phyloP scores from a whole-genome alignment of 2,113 vertebrate genomes.

The Phaetusa simplex region DNA sequence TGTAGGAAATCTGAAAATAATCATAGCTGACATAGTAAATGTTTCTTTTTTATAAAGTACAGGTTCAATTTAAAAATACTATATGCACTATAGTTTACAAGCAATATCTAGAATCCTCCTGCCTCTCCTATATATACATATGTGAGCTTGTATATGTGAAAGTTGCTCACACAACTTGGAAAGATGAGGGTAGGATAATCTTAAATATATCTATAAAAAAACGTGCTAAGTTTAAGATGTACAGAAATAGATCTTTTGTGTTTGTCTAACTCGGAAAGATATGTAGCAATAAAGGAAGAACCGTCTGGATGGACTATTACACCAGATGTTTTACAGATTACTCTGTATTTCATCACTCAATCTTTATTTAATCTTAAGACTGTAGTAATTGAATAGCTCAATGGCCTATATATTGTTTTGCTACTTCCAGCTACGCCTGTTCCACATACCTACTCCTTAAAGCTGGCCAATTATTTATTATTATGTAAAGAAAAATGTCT shows the following conservation, averaged over 20 bases:
- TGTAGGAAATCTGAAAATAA: not conserved
- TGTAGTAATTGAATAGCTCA: not conserved
- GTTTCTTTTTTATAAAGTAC: not conserved
- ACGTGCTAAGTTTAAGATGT: not conserved
- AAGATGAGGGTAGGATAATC: not conserved
- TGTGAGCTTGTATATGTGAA: not conserved
- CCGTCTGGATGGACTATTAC: not conserved
- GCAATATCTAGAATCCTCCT: not conserved
- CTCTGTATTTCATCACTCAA: not conserved
- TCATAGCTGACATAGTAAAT: not conserved
- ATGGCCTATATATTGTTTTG: not conserved
- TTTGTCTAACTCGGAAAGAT: not conserved
- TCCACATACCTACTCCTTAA: not conserved
- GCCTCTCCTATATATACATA: not conserved
- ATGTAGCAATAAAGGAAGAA: not conserved
- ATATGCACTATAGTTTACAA: not conserved
- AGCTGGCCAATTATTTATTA: not conserved
- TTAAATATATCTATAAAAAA: not conserved
- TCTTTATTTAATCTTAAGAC: constrained; percentile 37
- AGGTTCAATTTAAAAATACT: not conserved
- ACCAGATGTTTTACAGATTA: constrained; percentile 47
- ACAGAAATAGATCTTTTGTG: not conserved
- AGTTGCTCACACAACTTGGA: not conserved
- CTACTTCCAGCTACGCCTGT: not conserved
- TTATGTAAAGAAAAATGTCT: not conserved